Base-by-base conservation (phyloP, 2,888 invertebrate species). In the Gerris lacustris region DNA sequence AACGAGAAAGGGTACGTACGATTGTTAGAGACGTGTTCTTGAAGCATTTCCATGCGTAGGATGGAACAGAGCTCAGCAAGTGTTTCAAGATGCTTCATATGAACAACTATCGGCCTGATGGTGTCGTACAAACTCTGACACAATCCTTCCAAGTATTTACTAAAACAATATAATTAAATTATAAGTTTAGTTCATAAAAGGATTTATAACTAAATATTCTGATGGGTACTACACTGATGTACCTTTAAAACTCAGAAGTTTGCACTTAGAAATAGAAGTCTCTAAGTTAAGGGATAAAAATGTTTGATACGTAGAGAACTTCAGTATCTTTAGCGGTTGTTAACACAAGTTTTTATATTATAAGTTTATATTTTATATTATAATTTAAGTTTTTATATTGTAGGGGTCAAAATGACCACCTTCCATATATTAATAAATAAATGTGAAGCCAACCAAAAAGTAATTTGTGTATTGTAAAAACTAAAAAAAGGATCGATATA, bases 51-150 rank as follows among this genome's bases (percentile, higher is more conserved):
- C 70, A 90, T 87, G 73, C 94, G 85, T 63, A 98, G 82, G 76
- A 98, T 96, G 64, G 92, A 91, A 79, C 98, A 98, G 68, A 99
- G 87, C 81, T 99, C 99, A 0, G 97, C 94, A 44, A 99, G 83
- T 0, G 98, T 97, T 83, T 99, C 99, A 79, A 99, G 83, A 80
- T 99, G 98, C 79, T 96, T 95, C 73, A 98, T 93, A 80, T 96
- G 94, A 73, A 99, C 96, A 71, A 99, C 90, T 76, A 93, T 88
- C 0, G 99, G 98, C 2, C 98, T 85, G 74, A 99, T 83, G 6
- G 89, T 88, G 79, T 99, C 98, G 79, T 99, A 99, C 47, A 97
- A 80, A 55, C 90, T 88, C 68, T 88, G 90, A 79, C 96, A 96
- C 0, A 97, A 82, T 0, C 88, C 87, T 76, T 91, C 93, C 69